Conservation (phyloP, 1,140 invertebrate genomes). For the Nebria ingens region DNA sequence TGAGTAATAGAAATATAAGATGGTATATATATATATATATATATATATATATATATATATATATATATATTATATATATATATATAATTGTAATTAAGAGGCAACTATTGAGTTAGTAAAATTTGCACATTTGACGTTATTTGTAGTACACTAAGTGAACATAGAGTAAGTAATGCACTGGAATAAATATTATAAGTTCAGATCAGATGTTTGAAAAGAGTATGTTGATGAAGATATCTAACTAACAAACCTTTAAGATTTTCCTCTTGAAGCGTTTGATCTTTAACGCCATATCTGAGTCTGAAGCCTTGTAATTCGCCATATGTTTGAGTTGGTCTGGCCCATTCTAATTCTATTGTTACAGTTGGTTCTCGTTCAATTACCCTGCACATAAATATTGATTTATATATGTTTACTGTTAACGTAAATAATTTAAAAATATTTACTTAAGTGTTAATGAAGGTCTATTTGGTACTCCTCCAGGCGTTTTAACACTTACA, state of each 20-base stretch:
- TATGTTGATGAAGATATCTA: no score
- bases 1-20: not conserved
- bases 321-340: slow-evolving; percentile 72
- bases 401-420: not conserved
- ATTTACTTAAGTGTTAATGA: slow-evolving; percentile 72
- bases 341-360: slow-evolving; percentile 85
- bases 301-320: slow-evolving; percentile 79
- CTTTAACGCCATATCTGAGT: slow-evolving; percentile 78
- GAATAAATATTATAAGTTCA: no score
- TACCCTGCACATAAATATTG: slow-evolving; percentile 41
- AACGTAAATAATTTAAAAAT: slow-evolving; percentile 15
- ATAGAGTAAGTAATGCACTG: no score
- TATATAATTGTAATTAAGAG: no score
- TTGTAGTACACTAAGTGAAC: no score
- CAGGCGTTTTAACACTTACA: slow-evolving; percentile 76
- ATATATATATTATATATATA: no score
- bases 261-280: slow-evolving; percentile 63
- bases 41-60: no score
- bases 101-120: no score
- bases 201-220: no score
- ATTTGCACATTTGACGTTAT: no score
- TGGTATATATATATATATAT: no score
- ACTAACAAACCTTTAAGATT: slow-evolving; percentile 40
- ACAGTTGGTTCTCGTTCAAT: slow-evolving; percentile 73
- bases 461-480: slow-evolving; percentile 85